A percentile compares a stretch with the other conserved stretches of the same genome.
Conservation (phyloP, 2,113 vertebrate genomes). For the Gymnarchus niloticus region DNA sequence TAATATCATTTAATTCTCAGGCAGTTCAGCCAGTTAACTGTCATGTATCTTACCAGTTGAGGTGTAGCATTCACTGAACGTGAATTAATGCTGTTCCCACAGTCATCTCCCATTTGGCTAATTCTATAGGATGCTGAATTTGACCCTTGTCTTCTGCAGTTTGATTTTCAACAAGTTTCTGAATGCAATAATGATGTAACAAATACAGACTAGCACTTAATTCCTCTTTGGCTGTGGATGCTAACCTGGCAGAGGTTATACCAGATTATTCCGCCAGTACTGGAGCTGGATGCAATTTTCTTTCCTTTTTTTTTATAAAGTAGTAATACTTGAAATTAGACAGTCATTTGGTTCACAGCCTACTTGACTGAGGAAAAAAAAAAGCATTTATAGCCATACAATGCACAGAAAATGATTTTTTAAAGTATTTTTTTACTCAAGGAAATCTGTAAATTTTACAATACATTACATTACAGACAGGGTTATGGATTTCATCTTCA, state of each 20-base stretch:
- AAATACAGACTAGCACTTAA: no score
- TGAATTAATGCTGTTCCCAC: neutral
- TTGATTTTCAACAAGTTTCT: neutral
- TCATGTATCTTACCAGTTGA: neutral
- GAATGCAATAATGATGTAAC: no score
- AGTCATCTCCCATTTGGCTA: neutral
- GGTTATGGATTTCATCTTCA: neutral
- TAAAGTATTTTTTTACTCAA: neutral
- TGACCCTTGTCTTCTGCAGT: neutral
- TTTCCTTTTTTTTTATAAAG: no score
- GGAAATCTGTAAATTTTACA: neutral
- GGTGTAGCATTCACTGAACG: neutral
- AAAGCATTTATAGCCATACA: neutral
- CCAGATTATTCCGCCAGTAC: neutral
- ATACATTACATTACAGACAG: neutral
- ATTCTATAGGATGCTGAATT: neutral
- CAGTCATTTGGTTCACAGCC: neutral
- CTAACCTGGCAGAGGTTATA: neutral
- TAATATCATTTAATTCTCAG: neutral
- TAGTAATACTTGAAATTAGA: no score
- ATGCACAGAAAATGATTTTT: neutral
- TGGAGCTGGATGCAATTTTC: neutral
- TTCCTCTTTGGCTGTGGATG: neutral
- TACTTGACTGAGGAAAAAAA: neutral
- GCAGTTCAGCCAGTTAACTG: neutral